Evolutionary conservation across 2,113 vertebrate species (phyloP).

Genomic region (Dicentrarchus labrax): DNA sequence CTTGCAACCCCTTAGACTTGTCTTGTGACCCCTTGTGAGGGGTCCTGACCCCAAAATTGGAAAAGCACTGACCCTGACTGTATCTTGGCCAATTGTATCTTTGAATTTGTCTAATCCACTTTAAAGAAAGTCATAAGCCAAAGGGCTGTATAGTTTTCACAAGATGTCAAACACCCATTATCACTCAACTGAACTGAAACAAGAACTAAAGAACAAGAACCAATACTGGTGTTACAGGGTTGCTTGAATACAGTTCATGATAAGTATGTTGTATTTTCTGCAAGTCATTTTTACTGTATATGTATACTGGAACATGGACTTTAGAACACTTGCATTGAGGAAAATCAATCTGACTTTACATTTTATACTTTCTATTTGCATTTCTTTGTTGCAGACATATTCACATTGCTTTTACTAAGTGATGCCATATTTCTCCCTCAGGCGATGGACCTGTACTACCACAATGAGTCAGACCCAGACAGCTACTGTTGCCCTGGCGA

Average conservation of each 20-base stretch:
- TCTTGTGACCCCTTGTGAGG: not conserved
- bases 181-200: constrained; percentile 2
- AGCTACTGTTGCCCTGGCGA: constrained; percentile 82
- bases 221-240: constrained; percentile 10
- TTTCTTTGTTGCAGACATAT: constrained; percentile 10
- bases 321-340: not conserved
- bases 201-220: not conserved
- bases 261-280: not conserved
- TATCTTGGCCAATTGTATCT: not conserved
- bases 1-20: not conserved
- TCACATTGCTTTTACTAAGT: constrained; percentile 28
- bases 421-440: constrained; percentile 59
- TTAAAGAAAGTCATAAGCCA: not conserved
- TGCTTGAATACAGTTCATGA: not conserved
- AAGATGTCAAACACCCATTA: not conserved
- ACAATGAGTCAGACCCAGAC: constrained; percentile 83
- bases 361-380: not conserved
- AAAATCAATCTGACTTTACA: not conserved
- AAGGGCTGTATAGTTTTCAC: not conserved
- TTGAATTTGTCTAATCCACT: not conserved
- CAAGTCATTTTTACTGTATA: not conserved
- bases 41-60: not conserved
- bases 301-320: not conserved
- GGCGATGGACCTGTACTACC: constrained; percentile 87
- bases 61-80: not conserved